Conservation (phyloP, 1,140 invertebrate genomes). For the Cotesia typhae region DNA sequence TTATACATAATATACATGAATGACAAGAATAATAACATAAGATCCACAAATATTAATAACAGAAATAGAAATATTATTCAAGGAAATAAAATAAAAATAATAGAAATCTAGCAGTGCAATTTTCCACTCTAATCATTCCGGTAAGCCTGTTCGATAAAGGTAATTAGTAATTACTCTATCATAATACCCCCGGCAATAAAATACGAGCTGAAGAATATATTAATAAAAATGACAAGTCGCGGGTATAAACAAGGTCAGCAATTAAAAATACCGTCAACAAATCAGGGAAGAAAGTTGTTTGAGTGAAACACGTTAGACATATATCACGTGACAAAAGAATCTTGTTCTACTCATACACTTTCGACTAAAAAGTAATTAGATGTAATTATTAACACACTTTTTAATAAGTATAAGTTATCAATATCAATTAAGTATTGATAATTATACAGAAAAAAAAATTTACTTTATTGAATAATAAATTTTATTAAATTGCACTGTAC, state of each 20-base stretch:
- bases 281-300: slow-evolving; percentile 3
- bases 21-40: background rate
- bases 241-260: slow-evolving; percentile 2
- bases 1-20: slow-evolving; percentile 6
- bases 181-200: background rate
- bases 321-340: background rate
- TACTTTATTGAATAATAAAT: too few relatives aligned
- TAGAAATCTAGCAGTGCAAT: too few relatives aligned
- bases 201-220: background rate
- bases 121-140: too few relatives aligned
- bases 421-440: too few relatives aligned
- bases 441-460: too few relatives aligned
- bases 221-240: background rate
- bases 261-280: slow-evolving; percentile 1
- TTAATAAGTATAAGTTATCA: too few relatives aligned
- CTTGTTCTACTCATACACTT: background rate
- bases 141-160: too few relatives aligned
- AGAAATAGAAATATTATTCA: too few relatives aligned
- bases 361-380: slow-evolving; percentile 1
- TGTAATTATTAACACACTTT: background rate
- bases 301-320: slow-evolving; percentile 9
- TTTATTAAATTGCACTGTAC: too few relatives aligned
- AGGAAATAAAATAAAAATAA: too few relatives aligned
- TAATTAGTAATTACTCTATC: too few relatives aligned
- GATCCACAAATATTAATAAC: too few relatives aligned